Evolutionary conservation across 2,888 invertebrate species (phyloP).

Genomic region (Zeuzera pyrina): DNA sequence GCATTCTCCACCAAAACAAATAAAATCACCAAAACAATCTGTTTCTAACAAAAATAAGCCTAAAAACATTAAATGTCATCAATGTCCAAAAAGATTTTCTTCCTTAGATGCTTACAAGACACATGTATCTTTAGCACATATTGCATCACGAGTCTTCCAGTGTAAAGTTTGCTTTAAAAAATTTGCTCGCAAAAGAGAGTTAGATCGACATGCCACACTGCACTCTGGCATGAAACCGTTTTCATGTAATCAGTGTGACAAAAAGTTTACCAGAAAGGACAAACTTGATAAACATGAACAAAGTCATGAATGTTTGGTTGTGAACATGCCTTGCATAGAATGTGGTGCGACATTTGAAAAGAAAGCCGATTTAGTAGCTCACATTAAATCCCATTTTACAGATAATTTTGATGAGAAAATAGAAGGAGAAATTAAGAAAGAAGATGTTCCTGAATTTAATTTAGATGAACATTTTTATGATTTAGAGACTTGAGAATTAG

Average conservation of each 20-base stretch:
- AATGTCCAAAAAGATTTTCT: slow-evolving; percentile 65
- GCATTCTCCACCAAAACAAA: slow-evolving; percentile 40
- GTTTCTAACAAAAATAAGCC: slow-evolving; percentile 51
- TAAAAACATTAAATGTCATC: slow-evolving; percentile 67
- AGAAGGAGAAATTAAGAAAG: slow-evolving; percentile 50
- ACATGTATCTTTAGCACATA: slow-evolving; percentile 67
- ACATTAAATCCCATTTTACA: slow-evolving; percentile 72
- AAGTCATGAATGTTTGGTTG: slow-evolving; percentile 75
- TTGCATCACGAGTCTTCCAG: slow-evolving; percentile 70
- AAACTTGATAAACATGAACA: slow-evolving; percentile 79
- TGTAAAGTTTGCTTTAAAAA: slow-evolving; percentile 79
- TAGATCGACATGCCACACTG: slow-evolving; percentile 78
- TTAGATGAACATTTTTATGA: slow-evolving; percentile 57
- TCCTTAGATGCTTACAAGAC: slow-evolving; percentile 66
- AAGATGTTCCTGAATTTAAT: slow-evolving; percentile 45
- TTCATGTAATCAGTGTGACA: slow-evolving; percentile 78
- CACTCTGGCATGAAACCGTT: slow-evolving; percentile 80
- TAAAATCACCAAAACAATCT: slow-evolving; percentile 23
- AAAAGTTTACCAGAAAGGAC: slow-evolving; percentile 78
- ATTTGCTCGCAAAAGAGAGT: slow-evolving; percentile 79
- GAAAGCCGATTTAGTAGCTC: slow-evolving; percentile 72
- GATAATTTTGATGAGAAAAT: slow-evolving; percentile 62
- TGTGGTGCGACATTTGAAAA: slow-evolving; percentile 75
- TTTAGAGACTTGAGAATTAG: slow-evolving; percentile 45
- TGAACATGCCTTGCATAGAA: slow-evolving; percentile 75